Percentiles rank a stretch among this genome's conserved stretches.
phyloP scores from a whole-genome alignment of 2,797 vertebrate species.

The Neosalanx taihuensis region DNA sequence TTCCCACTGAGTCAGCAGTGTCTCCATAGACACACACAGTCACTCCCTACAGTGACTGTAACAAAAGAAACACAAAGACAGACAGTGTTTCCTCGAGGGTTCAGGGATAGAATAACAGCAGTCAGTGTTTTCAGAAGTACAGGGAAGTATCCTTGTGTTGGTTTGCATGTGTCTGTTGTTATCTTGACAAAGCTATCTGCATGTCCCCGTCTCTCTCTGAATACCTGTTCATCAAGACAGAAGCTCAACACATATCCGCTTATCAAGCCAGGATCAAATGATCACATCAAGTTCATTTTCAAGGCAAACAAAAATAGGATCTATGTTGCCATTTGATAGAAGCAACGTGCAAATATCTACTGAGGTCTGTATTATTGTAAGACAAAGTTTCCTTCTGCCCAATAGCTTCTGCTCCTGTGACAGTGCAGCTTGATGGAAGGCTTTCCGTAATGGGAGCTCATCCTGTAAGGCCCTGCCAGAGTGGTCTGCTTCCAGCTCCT shows the following conservation, averaged over 20 bases:
- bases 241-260: constrained; percentile 27
- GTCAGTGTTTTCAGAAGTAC: constrained; percentile 17
- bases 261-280: constrained; percentile 19
- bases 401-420: constrained; percentile 43
- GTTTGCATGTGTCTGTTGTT: constrained; percentile 41
- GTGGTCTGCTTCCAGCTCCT: too few relatives aligned
- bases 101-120: constrained; percentile 44
- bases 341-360: constrained; percentile 3
- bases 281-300: constrained; percentile 22
- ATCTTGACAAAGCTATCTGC: constrained; percentile 27
- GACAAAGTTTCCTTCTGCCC: constrained; percentile 21
- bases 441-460: constrained; percentile 34
- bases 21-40: not conserved
- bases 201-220: constrained; percentile 20
- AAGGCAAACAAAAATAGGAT: not conserved
- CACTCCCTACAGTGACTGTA: not conserved
- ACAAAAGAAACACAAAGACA: constrained; percentile 4
- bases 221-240: constrained; percentile 33
- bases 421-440: constrained; percentile 17
- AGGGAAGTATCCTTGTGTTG: constrained; percentile 9
- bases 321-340: not conserved
- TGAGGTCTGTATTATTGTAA: constrained; percentile 14
- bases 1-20: too few relatives aligned
- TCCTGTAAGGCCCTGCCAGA: constrained; percentile 35
- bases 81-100: constrained; percentile 33